phyloP scores from a whole-genome alignment of 2,113 vertebrate genomes.

The Polyodon spathula region DNA sequence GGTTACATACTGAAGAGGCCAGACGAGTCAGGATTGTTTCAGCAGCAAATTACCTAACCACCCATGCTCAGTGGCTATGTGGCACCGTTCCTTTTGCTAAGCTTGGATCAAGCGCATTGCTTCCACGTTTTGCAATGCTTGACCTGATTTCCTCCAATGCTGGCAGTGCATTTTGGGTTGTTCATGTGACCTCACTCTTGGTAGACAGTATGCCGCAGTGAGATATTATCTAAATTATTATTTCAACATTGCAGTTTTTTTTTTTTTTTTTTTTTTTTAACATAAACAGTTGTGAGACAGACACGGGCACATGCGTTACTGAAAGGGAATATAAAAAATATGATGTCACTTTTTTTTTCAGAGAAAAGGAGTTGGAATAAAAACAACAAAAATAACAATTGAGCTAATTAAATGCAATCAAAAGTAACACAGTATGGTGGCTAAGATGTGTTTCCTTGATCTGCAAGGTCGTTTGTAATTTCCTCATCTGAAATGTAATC shows the following conservation, averaged over 20 bases:
- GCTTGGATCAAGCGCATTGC: constrained; percentile 14
- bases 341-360: not conserved
- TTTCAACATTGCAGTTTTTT: constrained; percentile 16
- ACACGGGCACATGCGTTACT: constrained; percentile 14
- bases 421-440: constrained; percentile 6
- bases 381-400: constrained; percentile 10
- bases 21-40: constrained; percentile 57
- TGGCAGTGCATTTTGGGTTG: constrained; percentile 21
- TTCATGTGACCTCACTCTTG: constrained; percentile 19
- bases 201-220: constrained; percentile 34
- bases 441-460: constrained; percentile 3
- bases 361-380: constrained; percentile 12
- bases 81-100: constrained; percentile 1
- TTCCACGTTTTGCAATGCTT: constrained; percentile 25
- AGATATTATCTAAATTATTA: constrained; percentile 44
- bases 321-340: constrained; percentile 25
- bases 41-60: constrained; percentile 55
- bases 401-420: constrained; percentile 11
- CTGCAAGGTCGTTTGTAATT: constrained; percentile 20
- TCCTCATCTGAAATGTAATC: constrained; percentile 9
- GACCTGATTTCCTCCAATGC: constrained; percentile 47
- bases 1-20: constrained; percentile 49
- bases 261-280: constrained; percentile 8
- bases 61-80: constrained; percentile 36
- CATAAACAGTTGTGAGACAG: constrained; percentile 5